Conservation (phyloP, 2,113 vertebrate species). For the Podiceps cristatus region DNA sequence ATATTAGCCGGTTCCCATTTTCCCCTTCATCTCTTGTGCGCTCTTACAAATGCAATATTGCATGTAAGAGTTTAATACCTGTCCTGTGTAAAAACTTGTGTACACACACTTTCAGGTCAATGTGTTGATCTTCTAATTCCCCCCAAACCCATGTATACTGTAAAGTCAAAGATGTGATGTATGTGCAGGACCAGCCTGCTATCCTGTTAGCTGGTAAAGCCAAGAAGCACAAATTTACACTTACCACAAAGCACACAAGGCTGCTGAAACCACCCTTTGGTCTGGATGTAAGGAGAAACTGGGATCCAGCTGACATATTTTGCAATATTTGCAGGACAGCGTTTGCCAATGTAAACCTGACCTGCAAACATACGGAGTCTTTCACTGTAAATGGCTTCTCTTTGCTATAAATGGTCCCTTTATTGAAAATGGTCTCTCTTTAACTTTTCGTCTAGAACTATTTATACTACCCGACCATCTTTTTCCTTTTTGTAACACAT, state of each 20-base stretch:
- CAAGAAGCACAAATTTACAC: not conserved
- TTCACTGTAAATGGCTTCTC: not conserved
- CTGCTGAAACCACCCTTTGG: not conserved
- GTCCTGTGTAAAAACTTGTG: not conserved
- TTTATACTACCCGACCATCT: not conserved
- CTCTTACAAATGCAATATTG: not conserved
- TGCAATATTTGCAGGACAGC: not conserved
- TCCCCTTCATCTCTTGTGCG: not conserved
- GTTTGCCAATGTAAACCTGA: conserved; percentile 37
- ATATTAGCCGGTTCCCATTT: not conserved
- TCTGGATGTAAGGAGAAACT: not conserved
- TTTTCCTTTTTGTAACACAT: not conserved
- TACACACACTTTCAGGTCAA: not conserved
- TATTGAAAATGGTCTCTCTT: not conserved
- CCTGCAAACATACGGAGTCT: not conserved
- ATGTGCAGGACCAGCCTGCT: not conserved
- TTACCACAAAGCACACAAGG: not conserved
- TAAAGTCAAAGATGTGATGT: not conserved
- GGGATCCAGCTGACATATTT: not conserved
- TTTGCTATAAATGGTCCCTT: conserved; percentile 27
- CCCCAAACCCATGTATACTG: too few relatives aligned
- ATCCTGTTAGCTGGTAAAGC: not conserved
- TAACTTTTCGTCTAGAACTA: not conserved
- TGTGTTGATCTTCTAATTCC: not conserved
- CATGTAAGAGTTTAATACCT: not conserved